Base-by-base conservation (phyloP, 2,113 vertebrate genomes). In the Ascaphus truei region DNA sequence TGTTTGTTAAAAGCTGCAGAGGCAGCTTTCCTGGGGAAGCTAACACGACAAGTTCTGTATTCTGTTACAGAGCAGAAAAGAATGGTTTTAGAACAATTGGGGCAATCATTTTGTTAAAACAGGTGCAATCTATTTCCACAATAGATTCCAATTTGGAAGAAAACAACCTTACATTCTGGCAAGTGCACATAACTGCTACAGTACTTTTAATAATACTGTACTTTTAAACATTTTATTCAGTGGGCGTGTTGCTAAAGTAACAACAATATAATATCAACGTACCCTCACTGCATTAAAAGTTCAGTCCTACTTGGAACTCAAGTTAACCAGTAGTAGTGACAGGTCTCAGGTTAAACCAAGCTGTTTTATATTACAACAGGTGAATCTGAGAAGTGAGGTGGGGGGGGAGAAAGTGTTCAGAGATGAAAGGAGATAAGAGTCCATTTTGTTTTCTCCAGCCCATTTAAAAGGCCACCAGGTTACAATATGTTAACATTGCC, bases 1-100 rank as follows among this genome's bases (percentile, higher is more conserved):
- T 69, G 45, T 69, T 69, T 69, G 66, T 69, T 60, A 69, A 60
- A 69, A 51, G 45, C 66, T 51, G 66, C 66, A 51, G 23, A 48
- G 55, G 66, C 66, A 48, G 66, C 31, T 10, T 50, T 68, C 55
- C 55, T 59, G 41, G 55, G 66, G 43, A 59, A 23, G 66, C 16
- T 23, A 48, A 51, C 45, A n/a, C 15, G 45, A 51, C 15, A 23
- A 27, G 27, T 22, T 20, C 27, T 4, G 20, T 15, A 18, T 47
- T 59, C 55, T 26, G 29, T 20, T 9, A 12, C 53, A 27, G 39
- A 50, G 50, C 36, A 50, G n/a, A 50, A 47, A 55, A 29, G 39
- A 31, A 69, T 51, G 59, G 43, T 69, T 50, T 69, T 13, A 39
- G 45, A 57, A 58, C 27, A 68, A 58, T n/a, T n/a, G n/a, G 23